Evolutionary conservation across 2,888 invertebrate species (phyloP).

Genomic region (Aporophyla nigra): DNA sequence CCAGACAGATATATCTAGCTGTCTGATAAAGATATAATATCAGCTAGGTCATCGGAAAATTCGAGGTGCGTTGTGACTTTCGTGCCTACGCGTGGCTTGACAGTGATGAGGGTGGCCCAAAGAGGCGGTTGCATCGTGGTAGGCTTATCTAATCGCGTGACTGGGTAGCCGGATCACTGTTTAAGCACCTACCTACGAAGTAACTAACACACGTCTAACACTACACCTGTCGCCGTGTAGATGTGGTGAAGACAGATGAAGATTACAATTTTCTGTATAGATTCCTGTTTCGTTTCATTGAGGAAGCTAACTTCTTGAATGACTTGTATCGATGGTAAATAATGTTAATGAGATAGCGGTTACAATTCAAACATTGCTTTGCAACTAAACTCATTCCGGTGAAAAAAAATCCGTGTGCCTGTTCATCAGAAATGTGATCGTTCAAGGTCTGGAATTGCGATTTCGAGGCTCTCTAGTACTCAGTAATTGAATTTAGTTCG

Average conservation of each 20-base stretch:
- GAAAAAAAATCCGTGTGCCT: too few species aligned
- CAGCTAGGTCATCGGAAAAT: conserved; percentile 61
- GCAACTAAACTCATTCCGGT: background rate
- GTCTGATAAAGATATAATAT: conserved; percentile 59
- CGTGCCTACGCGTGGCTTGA: conserved; percentile 33
- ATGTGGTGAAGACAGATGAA: background rate
- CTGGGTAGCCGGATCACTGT: conserved; percentile 24
- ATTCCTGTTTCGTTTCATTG: background rate
- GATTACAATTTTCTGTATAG: background rate
- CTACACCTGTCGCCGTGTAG: conserved; percentile 8
- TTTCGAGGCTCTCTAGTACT: background rate
- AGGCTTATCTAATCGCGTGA: conserved; percentile 66
- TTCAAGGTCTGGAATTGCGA: background rate
- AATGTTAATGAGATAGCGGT: background rate
- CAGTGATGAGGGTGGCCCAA: conserved; percentile 47
- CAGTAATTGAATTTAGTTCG: background rate
- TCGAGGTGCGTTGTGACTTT: conserved; percentile 21
- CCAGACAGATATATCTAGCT: conserved; percentile 58
- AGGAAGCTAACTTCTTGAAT: background rate
- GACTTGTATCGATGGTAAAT: background rate
- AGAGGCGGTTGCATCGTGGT: conserved; percentile 31
- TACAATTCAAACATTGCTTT: background rate
- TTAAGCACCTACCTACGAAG: conserved; percentile 24
- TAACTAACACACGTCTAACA: background rate
- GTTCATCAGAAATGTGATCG: background rate